Evolutionary conservation across 2,888 invertebrate species (phyloP), one percentile per base, ranked within the genome.

Genomic region (Teinopalpus imperialis): DNA sequence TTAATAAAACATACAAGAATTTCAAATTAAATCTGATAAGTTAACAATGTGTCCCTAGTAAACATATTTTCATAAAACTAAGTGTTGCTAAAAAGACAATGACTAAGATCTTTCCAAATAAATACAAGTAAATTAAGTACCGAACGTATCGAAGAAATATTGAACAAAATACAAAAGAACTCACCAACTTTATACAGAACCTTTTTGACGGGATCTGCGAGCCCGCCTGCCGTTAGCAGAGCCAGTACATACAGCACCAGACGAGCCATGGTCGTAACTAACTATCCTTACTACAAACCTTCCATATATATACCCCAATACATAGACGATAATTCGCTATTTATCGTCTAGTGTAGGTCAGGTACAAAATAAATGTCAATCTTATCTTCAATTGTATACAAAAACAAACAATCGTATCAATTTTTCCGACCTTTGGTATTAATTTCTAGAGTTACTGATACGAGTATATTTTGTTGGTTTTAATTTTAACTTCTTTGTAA

Each of bases 201-300:
- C 29, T 65, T 66, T 49, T 65, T 61, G 20, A 62, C 54, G 6
- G 73, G 69, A 3, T 75, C 72, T 7, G 74, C 59, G 13, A 75
- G 58, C 48, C 74, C 76, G 43, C 80, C 75, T 53, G 83, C 82
- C 60, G 81, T 69, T 16, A 77, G 47, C 9, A 73, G 57, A 43
- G 73, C 79, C 59, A 83, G 54, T 18, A 67, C 69, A 10, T 41
- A 51, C 67, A 80, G 56, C 72, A 74, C 73, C 48, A 76, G 59
- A 55, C 74, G 73, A 68, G 71, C 69, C 83, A 85, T 85, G 65
- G 56, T 70, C 49, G 62, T 60, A 57, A 70, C 64, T 81, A 70
- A 48, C 39, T 12, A 39, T 9, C 10, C n/a, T 32, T 16, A 13
- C 16, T 16, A 18, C 14, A 41, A 2, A 44, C 43, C 31, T 54